Evolutionary conservation across 2,113 vertebrate genomes (phyloP).

Genomic region (Lepisosteus oculatus): DNA sequence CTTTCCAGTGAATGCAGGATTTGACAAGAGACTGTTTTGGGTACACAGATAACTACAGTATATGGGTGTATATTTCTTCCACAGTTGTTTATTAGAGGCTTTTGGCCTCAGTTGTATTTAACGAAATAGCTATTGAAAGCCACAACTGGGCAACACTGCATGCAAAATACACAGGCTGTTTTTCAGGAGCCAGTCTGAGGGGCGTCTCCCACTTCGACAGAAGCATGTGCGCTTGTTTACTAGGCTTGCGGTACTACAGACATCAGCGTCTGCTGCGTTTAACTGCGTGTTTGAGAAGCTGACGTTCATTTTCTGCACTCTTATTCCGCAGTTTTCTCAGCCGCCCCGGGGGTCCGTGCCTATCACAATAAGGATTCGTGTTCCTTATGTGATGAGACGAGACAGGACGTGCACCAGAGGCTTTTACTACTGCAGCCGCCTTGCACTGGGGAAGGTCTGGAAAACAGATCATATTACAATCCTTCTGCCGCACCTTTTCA

Average conservation of each 20-base stretch:
- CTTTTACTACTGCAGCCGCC: not conserved
- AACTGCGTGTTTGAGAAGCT: not conserved
- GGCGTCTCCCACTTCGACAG: not conserved
- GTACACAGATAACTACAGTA: too few species aligned
- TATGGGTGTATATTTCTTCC: too few species aligned
- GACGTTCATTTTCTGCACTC: slow-evolving; percentile 22
- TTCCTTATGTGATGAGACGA: not conserved
- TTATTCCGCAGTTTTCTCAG: slow-evolving; percentile 22
- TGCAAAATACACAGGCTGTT: too few species aligned
- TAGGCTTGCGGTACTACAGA: not conserved
- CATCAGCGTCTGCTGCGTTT: not conserved
- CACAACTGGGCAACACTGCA: too few species aligned
- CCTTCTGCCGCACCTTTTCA: not conserved
- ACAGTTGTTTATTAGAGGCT: too few species aligned
- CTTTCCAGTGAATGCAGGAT: too few species aligned
- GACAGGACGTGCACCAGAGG: not conserved
- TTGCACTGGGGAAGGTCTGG: not conserved
- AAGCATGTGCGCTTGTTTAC: not conserved
- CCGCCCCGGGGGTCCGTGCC: not conserved
- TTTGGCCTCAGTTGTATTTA: too few species aligned
- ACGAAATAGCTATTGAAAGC: too few species aligned
- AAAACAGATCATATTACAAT: slow-evolving; percentile 3
- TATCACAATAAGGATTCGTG: slow-evolving; percentile 14
- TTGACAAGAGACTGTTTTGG: too few species aligned
- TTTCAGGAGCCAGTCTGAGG: not conserved